Base-by-base conservation (phyloP, 2,113 vertebrate genomes). In the Hystrix cristata region DNA sequence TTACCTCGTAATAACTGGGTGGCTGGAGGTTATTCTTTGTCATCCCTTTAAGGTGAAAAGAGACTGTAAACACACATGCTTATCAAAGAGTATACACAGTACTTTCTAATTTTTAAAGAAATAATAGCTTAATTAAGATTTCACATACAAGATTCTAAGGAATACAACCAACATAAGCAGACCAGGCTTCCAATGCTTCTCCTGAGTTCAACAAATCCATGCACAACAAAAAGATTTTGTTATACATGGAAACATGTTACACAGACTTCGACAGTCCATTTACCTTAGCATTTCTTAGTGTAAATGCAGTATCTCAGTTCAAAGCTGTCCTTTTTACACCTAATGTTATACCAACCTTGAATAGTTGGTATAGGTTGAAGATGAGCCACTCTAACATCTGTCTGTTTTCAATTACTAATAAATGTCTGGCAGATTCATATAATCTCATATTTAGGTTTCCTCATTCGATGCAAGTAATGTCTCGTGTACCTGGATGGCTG, bases 1-100 rank as follows among this genome's bases (percentile, higher is more conserved):
- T 98, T 87, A 99, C 95, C 31, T 99, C 98, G 0, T 98, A 99
- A 97, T 99, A 99, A 98, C 97, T 98, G 98, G 98, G 74, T 92
- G 97, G 86, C 25, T 97, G 98, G 31, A 94, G 93, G 92, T 96
- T 98, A 83, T 60, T 98, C 96, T 98, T 98, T 80, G 98, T 91
- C 94, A 95, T 19, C 0, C 16, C 95, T 98, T 89, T 67, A 95
- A 83, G 85, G 59, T 69, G 88, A 38, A 53, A 71, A 82, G 48
- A 64, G 21, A 86, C 31, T 12, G 29, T 96, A 90, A 97, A 89
- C 3, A 86, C 21, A 95, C n/a, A 90, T 88, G 6, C 25, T 97
- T 93, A 65, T 69, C 2, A 7, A 83, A 55, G 23, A 62, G 51
- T 55, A 18, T 1, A 25, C 18, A 89, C 0, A 38, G 23, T 72